Evolutionary conservation across 2,113 vertebrate species (phyloP).

Genomic region (Nothoprocta pentlandii): DNA sequence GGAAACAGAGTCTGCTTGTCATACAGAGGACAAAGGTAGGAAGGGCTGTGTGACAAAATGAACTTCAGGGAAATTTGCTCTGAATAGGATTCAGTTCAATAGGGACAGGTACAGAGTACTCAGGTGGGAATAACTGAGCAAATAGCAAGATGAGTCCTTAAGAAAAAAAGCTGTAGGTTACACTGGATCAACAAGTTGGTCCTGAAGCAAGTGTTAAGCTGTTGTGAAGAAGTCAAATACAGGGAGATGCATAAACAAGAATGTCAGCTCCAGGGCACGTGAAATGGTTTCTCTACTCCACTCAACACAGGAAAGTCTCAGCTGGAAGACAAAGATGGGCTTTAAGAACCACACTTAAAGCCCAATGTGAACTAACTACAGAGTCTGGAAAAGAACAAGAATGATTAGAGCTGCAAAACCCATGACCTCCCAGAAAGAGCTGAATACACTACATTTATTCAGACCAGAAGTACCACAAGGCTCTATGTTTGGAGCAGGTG

Average conservation of each 20-base stretch:
- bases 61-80: background rate
- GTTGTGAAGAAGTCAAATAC: background rate
- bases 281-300: background rate
- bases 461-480: background rate
- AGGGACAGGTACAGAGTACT: background rate
- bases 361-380: background rate
- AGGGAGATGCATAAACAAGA: slow-evolving; percentile 8
- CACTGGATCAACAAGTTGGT: background rate
- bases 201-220: slow-evolving; percentile 1
- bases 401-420: background rate
- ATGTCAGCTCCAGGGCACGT: background rate
- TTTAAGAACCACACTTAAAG: background rate
- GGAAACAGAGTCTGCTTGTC: background rate
- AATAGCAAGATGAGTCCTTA: background rate
- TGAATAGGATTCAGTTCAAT: background rate
- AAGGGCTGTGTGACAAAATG: background rate
- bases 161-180: background rate
- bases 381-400: background rate
- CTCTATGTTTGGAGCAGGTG: background rate
- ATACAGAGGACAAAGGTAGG: background rate
- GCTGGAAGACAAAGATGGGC: background rate
- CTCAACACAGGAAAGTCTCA: background rate
- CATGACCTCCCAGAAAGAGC: background rate
- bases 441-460: background rate
- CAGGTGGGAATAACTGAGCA: background rate